Evolutionary conservation across 2,113 vertebrate genomes (phyloP).

Genomic region (Cochlearius cochlearius): DNA sequence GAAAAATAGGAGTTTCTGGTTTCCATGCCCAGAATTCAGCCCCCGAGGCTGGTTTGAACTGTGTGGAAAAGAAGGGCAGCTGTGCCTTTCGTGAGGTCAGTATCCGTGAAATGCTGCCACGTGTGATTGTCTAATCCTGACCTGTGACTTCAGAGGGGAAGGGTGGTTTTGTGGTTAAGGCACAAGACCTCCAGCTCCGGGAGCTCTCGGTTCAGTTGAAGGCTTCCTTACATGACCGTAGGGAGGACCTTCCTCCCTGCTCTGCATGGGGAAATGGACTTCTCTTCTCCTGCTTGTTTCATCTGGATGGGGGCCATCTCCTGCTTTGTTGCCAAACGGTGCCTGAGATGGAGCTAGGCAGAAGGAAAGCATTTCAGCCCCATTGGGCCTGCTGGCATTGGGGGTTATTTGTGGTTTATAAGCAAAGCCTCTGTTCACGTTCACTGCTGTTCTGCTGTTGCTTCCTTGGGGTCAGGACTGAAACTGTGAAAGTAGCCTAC

Average conservation of each 20-base stretch:
- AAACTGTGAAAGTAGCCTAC: neutral
- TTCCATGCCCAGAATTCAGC: neutral
- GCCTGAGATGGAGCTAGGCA: neutral
- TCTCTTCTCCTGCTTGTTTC: neutral
- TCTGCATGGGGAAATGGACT: fast-evolving
- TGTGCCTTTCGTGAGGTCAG: neutral
- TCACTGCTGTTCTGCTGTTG: neutral
- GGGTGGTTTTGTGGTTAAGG: neutral
- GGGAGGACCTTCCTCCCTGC: neutral
- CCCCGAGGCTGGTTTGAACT: neutral
- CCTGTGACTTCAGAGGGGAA: neutral
- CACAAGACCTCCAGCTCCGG: neutral
- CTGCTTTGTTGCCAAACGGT: neutral
- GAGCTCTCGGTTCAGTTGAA: neutral
- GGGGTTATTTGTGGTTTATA: neutral
- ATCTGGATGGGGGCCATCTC: neutral
- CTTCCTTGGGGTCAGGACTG: neutral
- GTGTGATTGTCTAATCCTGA: neutral
- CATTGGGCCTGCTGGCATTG: neutral
- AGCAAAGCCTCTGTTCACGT: neutral
- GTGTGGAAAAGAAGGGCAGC: neutral
- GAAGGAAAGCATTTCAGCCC: neutral
- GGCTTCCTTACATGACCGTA: neutral
- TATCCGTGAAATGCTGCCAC: neutral
- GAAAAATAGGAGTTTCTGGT: neutral